Evolutionary conservation across 2,113 vertebrate genomes (phyloP).

Genomic region (Myotis brandtii): DNA sequence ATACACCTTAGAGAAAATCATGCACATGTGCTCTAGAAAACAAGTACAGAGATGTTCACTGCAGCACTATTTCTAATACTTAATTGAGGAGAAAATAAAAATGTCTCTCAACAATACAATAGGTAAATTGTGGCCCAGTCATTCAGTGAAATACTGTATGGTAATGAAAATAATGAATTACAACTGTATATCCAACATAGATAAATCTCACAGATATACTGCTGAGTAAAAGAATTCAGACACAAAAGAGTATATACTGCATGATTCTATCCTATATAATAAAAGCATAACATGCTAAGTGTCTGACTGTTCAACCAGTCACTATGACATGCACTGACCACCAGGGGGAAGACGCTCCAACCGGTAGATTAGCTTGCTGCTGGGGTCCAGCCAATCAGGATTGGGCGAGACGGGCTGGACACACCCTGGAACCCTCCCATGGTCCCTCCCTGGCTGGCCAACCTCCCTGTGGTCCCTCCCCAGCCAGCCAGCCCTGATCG

Average conservation of each 20-base stretch:
- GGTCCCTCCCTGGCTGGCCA: too few relatives aligned
- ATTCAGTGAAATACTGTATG: not conserved
- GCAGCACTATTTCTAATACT: conserved; percentile 5
- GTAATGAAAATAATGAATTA: conserved; percentile 24
- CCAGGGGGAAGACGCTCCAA: too few relatives aligned
- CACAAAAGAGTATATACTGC: not conserved
- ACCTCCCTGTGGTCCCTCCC: too few relatives aligned
- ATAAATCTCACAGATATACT: not conserved
- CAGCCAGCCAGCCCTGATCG: too few relatives aligned
- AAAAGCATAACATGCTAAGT: too few relatives aligned
- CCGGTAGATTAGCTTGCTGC: too few relatives aligned
- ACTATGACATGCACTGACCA: too few relatives aligned
- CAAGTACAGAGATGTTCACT: conserved; percentile 12
- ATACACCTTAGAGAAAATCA: conserved; percentile 42
- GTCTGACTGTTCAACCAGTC: too few relatives aligned
- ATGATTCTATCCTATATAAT: not conserved
- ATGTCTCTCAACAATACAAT: not conserved
- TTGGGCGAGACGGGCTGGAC: too few relatives aligned
- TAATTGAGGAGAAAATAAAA: not conserved
- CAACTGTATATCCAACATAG: not conserved
- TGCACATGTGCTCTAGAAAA: not conserved
- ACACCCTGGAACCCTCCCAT: too few relatives aligned
- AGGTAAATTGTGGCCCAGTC: not conserved
- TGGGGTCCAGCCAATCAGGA: too few relatives aligned
- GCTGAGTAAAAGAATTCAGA: conserved; percentile 16